These are phyloP conservation scores for Catonia carolina DNA, from an alignment of 2,888 invertebrate species.

Conservation along the genomic window DNA sequence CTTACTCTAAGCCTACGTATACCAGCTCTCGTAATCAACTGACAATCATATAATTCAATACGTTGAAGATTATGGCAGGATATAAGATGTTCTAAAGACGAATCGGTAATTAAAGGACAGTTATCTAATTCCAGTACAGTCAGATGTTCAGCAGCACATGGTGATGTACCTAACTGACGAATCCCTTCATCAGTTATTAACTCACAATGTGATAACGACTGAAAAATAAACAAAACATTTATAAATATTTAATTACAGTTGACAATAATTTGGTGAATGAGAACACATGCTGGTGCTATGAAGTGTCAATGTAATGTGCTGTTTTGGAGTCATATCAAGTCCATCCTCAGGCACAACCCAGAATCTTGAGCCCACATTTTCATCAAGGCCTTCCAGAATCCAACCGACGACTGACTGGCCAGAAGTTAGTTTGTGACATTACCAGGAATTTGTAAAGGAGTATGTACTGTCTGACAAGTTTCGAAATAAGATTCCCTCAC, in stretches of 20 bases:
- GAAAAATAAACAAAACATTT: conserved; percentile 36
- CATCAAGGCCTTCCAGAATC: too few species aligned
- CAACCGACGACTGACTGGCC: too few species aligned
- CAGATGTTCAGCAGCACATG: conserved; percentile 89
- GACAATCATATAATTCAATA: conserved; percentile 98
- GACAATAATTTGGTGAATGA: neutral
- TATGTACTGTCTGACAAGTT: too few species aligned
- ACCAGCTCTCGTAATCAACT: conserved; percentile 94
- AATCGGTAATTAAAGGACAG: conserved; percentile 96
- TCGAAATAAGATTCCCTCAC: too few species aligned
- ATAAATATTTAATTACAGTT: neutral
- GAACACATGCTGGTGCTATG: too few species aligned
- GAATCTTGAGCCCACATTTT: too few species aligned
- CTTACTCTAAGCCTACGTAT: conserved; percentile 90
- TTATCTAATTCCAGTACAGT: conserved; percentile 96
- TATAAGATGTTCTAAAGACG: conserved; percentile 83
- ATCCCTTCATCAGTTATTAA: conserved; percentile 98
- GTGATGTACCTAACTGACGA: conserved; percentile 83
- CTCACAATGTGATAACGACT: conserved; percentile 99
- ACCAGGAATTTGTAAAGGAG: too few species aligned
- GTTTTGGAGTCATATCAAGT: neutral
- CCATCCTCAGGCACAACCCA: too few species aligned
- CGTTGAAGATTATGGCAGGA: conserved; percentile 93
- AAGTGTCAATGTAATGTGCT: neutral
- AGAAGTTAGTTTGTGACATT: too few species aligned